These are phyloP conservation scores for Malurus splendens DNA, from an alignment of 2,797 vertebrate genomes.

Conservation along the genomic window DNA sequence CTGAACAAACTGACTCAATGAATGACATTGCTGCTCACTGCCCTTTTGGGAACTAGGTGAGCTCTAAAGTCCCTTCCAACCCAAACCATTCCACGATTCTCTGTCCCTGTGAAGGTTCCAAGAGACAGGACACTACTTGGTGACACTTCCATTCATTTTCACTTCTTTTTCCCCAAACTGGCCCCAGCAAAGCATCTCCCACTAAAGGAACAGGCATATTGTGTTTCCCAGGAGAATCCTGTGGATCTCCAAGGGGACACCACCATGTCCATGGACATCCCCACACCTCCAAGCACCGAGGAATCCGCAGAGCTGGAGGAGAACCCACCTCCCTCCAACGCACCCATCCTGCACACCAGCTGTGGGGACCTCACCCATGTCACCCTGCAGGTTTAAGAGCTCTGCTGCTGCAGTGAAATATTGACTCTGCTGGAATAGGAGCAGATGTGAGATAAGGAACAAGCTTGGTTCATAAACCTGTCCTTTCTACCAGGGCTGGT, in stretches of 20 bases:
- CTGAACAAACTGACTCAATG: background rate
- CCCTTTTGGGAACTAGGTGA: background rate
- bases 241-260: background rate
- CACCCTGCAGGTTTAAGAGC: background rate
- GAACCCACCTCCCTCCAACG: background rate
- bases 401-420: background rate
- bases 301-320: background rate
- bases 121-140: accelerated
- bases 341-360: accelerated
- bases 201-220: background rate
- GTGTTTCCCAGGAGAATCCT: accelerated
- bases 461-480: background rate
- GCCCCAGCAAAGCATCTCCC: background rate
- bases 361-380: accelerated
- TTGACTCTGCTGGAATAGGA: background rate
- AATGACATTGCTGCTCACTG: background rate
- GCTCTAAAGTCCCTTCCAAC: background rate
- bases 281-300: accelerated
- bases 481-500: background rate
- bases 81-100: background rate
- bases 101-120: background rate
- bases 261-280: background rate
- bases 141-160: background rate
- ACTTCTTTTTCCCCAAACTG: background rate
- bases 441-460: slow-evolving; percentile 11